phyloP scores from a whole-genome alignment of 2,113 vertebrate genomes.

The Dromaius novaehollandiae region DNA sequence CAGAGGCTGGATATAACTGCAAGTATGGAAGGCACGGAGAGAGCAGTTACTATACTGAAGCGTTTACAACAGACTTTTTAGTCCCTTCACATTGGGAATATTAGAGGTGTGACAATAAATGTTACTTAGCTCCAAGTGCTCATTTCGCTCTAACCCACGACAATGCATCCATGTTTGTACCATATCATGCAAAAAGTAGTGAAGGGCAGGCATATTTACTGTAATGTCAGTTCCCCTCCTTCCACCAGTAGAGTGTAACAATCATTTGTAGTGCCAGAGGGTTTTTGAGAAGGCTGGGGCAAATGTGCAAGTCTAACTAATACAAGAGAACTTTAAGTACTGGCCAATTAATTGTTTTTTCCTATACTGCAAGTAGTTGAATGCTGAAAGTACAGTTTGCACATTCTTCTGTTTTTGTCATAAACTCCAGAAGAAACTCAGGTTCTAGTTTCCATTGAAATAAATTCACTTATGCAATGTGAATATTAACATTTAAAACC shows the following conservation, averaged over 20 bases:
- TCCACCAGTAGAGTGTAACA: accelerated
- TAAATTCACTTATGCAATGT: not conserved
- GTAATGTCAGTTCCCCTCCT: not conserved
- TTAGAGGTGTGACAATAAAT: not conserved
- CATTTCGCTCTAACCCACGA: not conserved
- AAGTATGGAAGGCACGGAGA: not conserved
- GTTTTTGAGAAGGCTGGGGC: not conserved
- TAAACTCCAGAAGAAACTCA: not conserved
- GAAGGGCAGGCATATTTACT: not conserved
- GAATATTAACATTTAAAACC: not conserved
- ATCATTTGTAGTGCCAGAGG: not conserved
- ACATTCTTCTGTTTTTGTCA: not conserved
- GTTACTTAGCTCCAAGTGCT: not conserved
- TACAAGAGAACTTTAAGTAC: not conserved
- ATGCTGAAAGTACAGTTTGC: not conserved
- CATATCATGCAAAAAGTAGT: not conserved
- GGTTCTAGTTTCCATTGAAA: not conserved
- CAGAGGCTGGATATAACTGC: not conserved
- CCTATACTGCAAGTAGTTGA: not conserved
- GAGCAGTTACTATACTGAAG: not conserved
- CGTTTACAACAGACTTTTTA: not conserved
- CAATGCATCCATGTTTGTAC: not conserved
- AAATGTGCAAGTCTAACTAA: not conserved
- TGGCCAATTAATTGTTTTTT: not conserved
- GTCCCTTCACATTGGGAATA: not conserved